Base-by-base conservation (phyloP, 1,140 invertebrate genomes). In the Holcopasites calliopsidis region DNA sequence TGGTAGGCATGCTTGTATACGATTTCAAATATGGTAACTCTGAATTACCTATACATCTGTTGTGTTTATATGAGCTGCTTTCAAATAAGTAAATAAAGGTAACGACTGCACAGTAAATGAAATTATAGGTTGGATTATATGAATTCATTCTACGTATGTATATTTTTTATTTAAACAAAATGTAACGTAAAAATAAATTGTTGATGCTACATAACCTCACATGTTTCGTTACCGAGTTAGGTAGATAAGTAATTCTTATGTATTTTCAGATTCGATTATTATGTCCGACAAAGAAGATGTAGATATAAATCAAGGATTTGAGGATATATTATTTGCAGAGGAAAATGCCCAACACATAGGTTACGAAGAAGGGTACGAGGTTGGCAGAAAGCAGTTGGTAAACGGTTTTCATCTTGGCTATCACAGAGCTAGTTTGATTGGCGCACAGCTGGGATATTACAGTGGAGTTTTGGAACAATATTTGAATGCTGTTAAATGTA, bases 341-440 rank as follows among this genome's bases (percentile, higher is more conserved):
- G 88, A 92, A 69, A 79, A 86, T 38, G 88, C 87, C 6, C 86
- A 89, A 44, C 62, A 87, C 44, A 61, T 74, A 64, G 88, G 83
- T 47, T 91, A 90, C 23, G 23, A 88, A 72, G 87, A 92, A 81
- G 90, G 90, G 18, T 90, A 81, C 55, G 44, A 84, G 54, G 64
- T 44, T 61, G 91, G 90, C 2, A 86, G 85, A 78, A 82, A 81
- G 47, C 84, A 87, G 65, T 68, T 82, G 4, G 50, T 88, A 11
- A 85, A 90, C 69, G 90, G 90, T 44, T 92, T 88, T 75, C 91
- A 92, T 80, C 62, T 91, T 11, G 91, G 91, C 4, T 91, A 90
- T 69, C 91, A 92, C 33, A 88, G 83, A 82, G 89, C 85, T 0
- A 88, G 88, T 83, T 62, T 85, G 52, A 52, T 91, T 11, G 88